phyloP scores from a whole-genome alignment of 2,113 vertebrate species.

The Verasper variegatus region DNA sequence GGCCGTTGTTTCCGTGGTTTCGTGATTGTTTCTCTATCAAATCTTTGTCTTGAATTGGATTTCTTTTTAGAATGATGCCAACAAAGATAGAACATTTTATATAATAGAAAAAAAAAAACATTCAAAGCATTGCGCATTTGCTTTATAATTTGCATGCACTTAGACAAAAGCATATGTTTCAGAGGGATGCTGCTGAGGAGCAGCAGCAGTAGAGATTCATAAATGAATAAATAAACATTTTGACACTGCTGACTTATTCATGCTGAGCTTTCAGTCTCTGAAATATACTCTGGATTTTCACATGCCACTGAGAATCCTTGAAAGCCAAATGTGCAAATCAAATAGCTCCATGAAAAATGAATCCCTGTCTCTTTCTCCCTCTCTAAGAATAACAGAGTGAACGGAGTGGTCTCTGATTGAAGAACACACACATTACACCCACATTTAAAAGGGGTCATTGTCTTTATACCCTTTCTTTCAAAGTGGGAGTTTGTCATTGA shows the following conservation, averaged over 20 bases:
- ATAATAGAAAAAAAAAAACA: slow-evolving; percentile 1
- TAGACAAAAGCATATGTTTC: slow-evolving; percentile 42
- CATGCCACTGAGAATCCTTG: slow-evolving; percentile 60
- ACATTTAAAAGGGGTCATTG: slow-evolving; percentile 1
- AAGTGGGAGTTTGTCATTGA: slow-evolving; percentile 11
- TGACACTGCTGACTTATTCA: slow-evolving; percentile 81
- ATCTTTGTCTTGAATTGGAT: background rate
- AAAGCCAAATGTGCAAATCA: slow-evolving; percentile 73
- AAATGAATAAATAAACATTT: slow-evolving; percentile 79
- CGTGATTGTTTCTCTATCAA: background rate
- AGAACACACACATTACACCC: slow-evolving; percentile 18
- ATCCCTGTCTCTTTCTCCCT: slow-evolving; percentile 50
- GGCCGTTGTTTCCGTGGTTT: background rate
- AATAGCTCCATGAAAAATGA: slow-evolving; percentile 74
- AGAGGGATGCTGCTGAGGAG: slow-evolving; percentile 27
- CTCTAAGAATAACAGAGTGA: slow-evolving; percentile 61
- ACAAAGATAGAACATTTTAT: background rate
- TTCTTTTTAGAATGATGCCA: background rate
- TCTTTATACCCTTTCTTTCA: slow-evolving; percentile 12
- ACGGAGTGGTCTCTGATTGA: slow-evolving; percentile 33
- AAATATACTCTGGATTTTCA: slow-evolving; percentile 58
- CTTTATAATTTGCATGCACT: slow-evolving; percentile 36
- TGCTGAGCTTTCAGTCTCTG: slow-evolving; percentile 67
- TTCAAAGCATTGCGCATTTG: background rate
- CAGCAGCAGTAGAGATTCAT: slow-evolving; percentile 62